phyloP scores from a whole-genome alignment of 1,140 invertebrate genomes.

The Vanessa tameamea region DNA sequence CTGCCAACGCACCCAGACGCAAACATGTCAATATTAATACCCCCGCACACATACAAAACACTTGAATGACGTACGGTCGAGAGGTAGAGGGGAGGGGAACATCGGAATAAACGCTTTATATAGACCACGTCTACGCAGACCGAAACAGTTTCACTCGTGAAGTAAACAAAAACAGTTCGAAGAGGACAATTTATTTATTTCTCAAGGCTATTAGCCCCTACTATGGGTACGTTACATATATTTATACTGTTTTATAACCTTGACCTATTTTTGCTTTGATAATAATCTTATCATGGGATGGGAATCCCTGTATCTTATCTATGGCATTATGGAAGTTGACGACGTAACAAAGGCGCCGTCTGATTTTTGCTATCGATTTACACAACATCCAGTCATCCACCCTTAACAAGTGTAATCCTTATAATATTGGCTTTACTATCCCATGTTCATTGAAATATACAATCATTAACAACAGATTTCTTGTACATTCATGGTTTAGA shows the following conservation, averaged over 20 bases:
- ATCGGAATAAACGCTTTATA: slow-evolving; percentile 60
- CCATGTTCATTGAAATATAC: too few relatives aligned
- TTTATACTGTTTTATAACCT: slow-evolving; percentile 31
- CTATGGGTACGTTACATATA: slow-evolving; percentile 66
- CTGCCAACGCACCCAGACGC: slow-evolving; percentile 29
- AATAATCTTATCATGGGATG: too few relatives aligned
- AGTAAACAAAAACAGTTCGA: slow-evolving; percentile 60
- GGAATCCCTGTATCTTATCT: neutral
- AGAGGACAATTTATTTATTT: slow-evolving; percentile 40
- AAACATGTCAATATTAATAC: slow-evolving; percentile 2
- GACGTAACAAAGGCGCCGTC: neutral
- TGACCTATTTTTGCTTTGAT: slow-evolving; percentile 11
- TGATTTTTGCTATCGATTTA: neutral
- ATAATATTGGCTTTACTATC: too few relatives aligned
- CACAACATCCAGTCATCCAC: too few relatives aligned
- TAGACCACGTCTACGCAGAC: slow-evolving; percentile 57
- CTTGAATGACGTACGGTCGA: slow-evolving; percentile 54
- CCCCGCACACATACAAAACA: slow-evolving; percentile 38
- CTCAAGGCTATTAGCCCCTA: slow-evolving; percentile 48
- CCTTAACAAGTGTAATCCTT: too few relatives aligned
- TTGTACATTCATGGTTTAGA: too few relatives aligned
- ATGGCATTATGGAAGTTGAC: neutral
- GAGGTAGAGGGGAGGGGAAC: slow-evolving; percentile 37
- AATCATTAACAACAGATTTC: too few relatives aligned
- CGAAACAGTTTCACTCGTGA: slow-evolving; percentile 62